Evolutionary conservation across 2,797 vertebrate species (phyloP), one percentile per base, ranked within the genome.

Genomic region (Danionella dracula): DNA sequence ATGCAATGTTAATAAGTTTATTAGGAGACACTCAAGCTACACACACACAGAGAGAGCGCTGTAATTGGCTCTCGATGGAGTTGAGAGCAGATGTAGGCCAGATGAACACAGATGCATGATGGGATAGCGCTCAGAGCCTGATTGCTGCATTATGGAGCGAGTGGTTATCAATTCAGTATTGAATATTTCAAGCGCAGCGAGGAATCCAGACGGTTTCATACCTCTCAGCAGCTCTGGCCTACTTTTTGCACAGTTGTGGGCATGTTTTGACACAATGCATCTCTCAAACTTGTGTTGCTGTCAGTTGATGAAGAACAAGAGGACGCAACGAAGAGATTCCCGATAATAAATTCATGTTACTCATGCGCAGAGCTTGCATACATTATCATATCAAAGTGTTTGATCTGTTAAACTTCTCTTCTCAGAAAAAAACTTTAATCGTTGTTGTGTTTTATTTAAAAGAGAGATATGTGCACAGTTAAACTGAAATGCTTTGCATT

Each of bases 1-100:
- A 85, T 83, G 76, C 85, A 81, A 79, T 84, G 84, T 85, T 83
- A 88, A 89, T 88, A 81, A 88, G 85, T 84, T 83, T 86, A 86
- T 88, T 86, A 88, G 85, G 84, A 81, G 81, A 60, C 65, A 71
- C 83, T 83, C 87, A 83, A 86, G 89, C 85, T 85, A 85, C 81
- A 81, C 69, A 82, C 71, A 55, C 19, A 59, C 74, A 80, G 32
- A 11, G 3, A 27, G 23, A 27, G 3, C 34, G 62, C 72, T 82
- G 79, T 88, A 87, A 90, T 87, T 87, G 82, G 83, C 85, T 88
- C 88, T 89, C 89, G 12, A 72, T 37, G 82, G 87, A 88, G 79
- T 78, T 76, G 82, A 73, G 85, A 85, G 84, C 80, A 83, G 86
- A 88, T 79, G 73, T 77, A 81, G 72, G 19, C 58, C 56, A 37